These are phyloP conservation scores for Cistogaster globosa DNA, from an alignment of 2,888 invertebrate genomes.

Conservation along the genomic window DNA sequence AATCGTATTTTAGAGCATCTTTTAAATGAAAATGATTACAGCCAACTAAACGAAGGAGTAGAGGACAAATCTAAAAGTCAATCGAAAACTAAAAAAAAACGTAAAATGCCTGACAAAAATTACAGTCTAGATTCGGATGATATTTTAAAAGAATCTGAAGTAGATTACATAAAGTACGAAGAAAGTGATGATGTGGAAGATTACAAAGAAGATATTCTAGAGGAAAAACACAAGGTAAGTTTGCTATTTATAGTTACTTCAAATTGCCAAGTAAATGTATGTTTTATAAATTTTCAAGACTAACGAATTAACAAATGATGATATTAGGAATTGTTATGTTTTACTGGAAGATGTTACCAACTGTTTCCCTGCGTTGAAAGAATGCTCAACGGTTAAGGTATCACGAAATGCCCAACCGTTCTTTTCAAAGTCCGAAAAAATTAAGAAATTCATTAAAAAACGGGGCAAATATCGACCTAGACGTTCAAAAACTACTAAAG, in stretches of 20 bases:
- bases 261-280: background rate
- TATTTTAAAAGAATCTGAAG: slow-evolving; percentile 77
- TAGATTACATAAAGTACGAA: slow-evolving; percentile 75
- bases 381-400: slow-evolving; percentile 62
- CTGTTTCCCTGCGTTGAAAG: slow-evolving; percentile 70
- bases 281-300: slow-evolving; percentile 2
- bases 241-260: background rate
- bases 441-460: slow-evolving; percentile 60
- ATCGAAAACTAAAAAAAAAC: slow-evolving; percentile 15
- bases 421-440: slow-evolving; percentile 52
- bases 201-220: slow-evolving; percentile 76
- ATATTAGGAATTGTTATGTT: slow-evolving; percentile 69
- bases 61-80: background rate
- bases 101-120: background rate
- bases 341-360: slow-evolving; percentile 70
- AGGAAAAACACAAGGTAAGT: slow-evolving; percentile 71
- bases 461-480: slow-evolving; percentile 51
- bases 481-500: slow-evolving; percentile 7
- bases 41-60: background rate
- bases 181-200: slow-evolving; percentile 69
- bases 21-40: slow-evolving; percentile 75
- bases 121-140: slow-evolving; percentile 48
- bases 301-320: slow-evolving; percentile 29
- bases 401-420: slow-evolving; percentile 59
- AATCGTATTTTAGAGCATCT: slow-evolving; percentile 78